Percentiles rank a stretch among this genome's conserved stretches.
These are phyloP conservation scores for Pterois miles DNA, from an alignment of 2,797 vertebrate species.

Conservation along the genomic window DNA sequence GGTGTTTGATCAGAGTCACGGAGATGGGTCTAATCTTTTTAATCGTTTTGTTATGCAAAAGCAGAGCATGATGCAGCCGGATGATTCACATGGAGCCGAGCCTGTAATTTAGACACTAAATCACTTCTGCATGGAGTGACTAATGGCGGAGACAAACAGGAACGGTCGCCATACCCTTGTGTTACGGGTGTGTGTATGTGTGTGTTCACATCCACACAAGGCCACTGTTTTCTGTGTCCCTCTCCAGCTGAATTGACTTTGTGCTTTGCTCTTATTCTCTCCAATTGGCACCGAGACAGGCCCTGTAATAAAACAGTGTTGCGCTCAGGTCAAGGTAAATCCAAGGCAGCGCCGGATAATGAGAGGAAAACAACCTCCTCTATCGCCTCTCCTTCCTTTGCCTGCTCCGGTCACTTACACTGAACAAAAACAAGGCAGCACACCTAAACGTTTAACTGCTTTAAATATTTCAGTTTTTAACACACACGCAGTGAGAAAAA, in stretches of 20 bases:
- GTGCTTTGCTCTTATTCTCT: constrained; percentile 54
- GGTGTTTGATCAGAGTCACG: background rate
- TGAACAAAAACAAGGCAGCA: background rate
- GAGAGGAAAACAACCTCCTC: constrained; percentile 42
- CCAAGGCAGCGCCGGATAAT: constrained; percentile 37
- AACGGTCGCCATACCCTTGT: constrained; percentile 43
- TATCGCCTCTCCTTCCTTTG: background rate
- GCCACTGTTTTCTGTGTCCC: background rate
- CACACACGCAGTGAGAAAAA: background rate
- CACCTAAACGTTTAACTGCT: constrained; percentile 6
- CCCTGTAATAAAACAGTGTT: constrained; percentile 56
- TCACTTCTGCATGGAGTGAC: constrained; percentile 52
- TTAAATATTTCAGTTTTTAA: constrained; percentile 32
- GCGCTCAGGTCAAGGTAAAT: constrained; percentile 63
- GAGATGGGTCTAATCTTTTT: constrained; percentile 5
- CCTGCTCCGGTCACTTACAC: background rate
- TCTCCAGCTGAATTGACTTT: constrained; percentile 50
- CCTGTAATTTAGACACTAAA: constrained; percentile 53
- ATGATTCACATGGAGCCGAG: constrained; percentile 40
- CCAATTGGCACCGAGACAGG: constrained; percentile 44
- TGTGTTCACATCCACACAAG: background rate
- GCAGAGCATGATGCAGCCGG: constrained; percentile 6
- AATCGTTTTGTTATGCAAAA: constrained; percentile 39
- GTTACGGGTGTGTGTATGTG: background rate
- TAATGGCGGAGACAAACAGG: constrained; percentile 40